phyloP scores from a whole-genome alignment of 2,113 vertebrate genomes.

The Hiodon tergisus region DNA sequence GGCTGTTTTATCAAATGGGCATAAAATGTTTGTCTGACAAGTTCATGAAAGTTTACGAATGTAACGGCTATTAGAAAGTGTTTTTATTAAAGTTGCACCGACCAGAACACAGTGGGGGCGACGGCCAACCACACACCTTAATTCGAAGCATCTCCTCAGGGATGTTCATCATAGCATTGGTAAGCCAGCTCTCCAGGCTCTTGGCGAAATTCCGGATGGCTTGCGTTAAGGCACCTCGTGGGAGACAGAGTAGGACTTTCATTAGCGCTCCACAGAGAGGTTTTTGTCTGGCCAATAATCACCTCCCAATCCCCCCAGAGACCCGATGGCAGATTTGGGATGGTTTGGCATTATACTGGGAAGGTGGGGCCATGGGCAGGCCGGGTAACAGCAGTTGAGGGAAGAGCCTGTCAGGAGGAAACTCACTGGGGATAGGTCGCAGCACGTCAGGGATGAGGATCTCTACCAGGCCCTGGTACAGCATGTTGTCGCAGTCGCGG shows the following conservation, averaged over 20 bases:
- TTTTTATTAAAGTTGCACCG: no score
- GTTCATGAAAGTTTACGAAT: no score
- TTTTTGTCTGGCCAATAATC: background rate
- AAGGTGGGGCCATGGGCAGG: background rate
- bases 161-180: conserved; percentile 86
- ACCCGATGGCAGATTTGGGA: background rate
- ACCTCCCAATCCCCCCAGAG: background rate
- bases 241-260: background rate
- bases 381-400: background rate
- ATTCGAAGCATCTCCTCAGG: conserved; percentile 87
- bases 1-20: no score
- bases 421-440: conserved; percentile 88
- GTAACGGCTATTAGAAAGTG: no score
- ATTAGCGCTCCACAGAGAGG: background rate
- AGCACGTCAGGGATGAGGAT: conserved; percentile 84
- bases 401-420: background rate
- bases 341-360: background rate
- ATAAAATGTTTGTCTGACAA: no score
- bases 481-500: conserved; percentile 77
- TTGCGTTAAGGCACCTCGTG: conserved; percentile 89
- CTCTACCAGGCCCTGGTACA: conserved; percentile 87
- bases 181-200: conserved; percentile 85
- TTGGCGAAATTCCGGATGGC: conserved; percentile 92
- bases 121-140: conserved; percentile 61
- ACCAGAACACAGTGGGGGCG: no score